A percentile compares a stretch with the other conserved stretches of the same genome.
Conservation (phyloP, 2,797 vertebrate genomes). For the Cynodonichthys magdalenae region DNA sequence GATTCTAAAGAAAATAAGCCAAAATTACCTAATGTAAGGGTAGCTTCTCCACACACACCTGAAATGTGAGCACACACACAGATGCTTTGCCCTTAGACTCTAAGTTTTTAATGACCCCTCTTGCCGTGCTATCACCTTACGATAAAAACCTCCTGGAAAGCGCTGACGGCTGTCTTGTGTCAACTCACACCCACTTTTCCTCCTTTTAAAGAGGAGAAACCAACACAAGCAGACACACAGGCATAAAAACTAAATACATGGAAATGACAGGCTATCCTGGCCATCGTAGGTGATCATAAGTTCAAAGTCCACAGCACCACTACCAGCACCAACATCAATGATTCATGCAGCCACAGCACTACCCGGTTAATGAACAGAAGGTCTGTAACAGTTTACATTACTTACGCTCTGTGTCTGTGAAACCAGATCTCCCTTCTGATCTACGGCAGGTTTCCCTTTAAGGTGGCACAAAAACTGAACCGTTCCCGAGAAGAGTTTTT, state of each 20-base stretch:
- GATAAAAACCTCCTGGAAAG: constrained; percentile 71
- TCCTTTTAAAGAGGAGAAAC: constrained; percentile 47
- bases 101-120: constrained; percentile 59
- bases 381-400: constrained; percentile 45
- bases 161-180: constrained; percentile 58
- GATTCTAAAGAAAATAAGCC: constrained; percentile 46
- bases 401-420: constrained; percentile 59
- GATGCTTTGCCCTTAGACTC: constrained; percentile 28
- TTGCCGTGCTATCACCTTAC: constrained; percentile 68
- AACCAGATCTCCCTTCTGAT: constrained; percentile 42
- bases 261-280: constrained; percentile 37
- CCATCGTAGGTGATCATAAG: constrained; percentile 63
- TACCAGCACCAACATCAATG: constrained; percentile 57
- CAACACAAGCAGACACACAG: constrained; percentile 51
- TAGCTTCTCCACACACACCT: constrained; percentile 19
- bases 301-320: constrained; percentile 20
- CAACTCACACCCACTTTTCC: constrained; percentile 68
- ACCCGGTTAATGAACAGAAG: constrained; percentile 67
- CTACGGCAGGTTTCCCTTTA: constrained; percentile 28
- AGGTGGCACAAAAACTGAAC: constrained; percentile 24
- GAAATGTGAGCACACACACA: no score
- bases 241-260: constrained; percentile 44
- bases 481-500: constrained; percentile 29
- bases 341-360: constrained; percentile 63
- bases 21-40: constrained; percentile 54